Conservation (phyloP, 2,797 vertebrate species). For the Remorina albescens region DNA sequence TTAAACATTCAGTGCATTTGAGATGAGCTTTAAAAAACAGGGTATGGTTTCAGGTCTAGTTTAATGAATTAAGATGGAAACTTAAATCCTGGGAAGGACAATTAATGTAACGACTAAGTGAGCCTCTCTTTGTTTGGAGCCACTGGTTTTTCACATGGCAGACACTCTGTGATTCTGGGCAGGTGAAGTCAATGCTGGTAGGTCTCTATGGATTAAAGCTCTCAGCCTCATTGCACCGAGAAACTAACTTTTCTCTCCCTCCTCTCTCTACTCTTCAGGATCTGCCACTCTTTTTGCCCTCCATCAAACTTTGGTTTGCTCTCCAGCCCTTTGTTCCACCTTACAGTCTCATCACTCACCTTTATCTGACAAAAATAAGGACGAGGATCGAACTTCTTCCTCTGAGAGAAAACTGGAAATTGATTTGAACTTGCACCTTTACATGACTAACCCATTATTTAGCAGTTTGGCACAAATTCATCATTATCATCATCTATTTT, state of each 20-base stretch:
- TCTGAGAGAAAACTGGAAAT: no score
- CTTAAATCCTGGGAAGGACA: not conserved
- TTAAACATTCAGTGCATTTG: constrained; percentile 11
- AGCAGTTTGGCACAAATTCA: no score
- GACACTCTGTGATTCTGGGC: constrained; percentile 17
- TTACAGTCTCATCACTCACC: not conserved
- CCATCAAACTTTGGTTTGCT: not conserved
- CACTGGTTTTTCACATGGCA: constrained; percentile 38
- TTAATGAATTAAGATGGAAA: constrained; percentile 33
- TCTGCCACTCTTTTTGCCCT: not conserved
- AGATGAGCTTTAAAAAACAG: not conserved
- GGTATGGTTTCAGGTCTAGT: not conserved
- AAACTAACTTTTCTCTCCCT: constrained; percentile 22
- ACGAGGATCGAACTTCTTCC: no score
- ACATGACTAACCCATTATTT: no score
- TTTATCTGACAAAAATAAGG: not conserved
- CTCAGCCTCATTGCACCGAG: constrained; percentile 27
- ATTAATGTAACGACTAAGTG: not conserved
- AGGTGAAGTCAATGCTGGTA: not conserved
- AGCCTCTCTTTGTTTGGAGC: constrained; percentile 3
- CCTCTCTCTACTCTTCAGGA: constrained; percentile 3
- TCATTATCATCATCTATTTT: no score
- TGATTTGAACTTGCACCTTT: no score
- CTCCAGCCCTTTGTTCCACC: constrained; percentile 15
- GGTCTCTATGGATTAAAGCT: constrained; percentile 38